Evolutionary conservation across 1,140 invertebrate genomes (phyloP).

Genomic region (Asobara japonica): DNA sequence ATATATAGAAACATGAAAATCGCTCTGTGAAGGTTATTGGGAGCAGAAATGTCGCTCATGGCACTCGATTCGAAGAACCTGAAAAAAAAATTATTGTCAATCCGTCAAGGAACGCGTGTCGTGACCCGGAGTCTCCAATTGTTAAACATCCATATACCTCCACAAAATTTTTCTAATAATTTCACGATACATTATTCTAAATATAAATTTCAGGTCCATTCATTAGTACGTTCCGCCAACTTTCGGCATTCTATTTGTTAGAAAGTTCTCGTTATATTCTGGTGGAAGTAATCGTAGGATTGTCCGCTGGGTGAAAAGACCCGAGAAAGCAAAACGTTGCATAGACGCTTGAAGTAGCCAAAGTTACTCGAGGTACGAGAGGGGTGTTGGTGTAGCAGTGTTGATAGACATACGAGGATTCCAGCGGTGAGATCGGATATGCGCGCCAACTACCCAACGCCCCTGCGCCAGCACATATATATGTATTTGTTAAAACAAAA

Average conservation of each 20-base stretch:
- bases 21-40: too few species aligned
- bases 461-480: background rate
- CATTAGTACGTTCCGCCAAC: too few species aligned
- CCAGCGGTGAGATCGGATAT: slow-evolving; percentile 62
- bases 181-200: too few species aligned
- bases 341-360: slow-evolving; percentile 17
- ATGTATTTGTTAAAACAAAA: background rate
- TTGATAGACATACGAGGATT: slow-evolving; percentile 65
- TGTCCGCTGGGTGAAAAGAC: background rate
- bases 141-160: too few species aligned
- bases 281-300: slow-evolving; percentile 1
- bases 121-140: too few species aligned
- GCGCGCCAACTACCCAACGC: slow-evolving; percentile 43
- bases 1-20: too few species aligned
- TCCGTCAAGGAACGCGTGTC: too few species aligned
- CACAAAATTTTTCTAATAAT: too few species aligned
- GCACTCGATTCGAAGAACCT: too few species aligned
- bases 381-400: slow-evolving; percentile 52
- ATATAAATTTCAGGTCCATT: too few species aligned
- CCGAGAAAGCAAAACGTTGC: background rate
- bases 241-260: background rate
- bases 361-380: slow-evolving; percentile 31
- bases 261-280: slow-evolving; percentile 27
- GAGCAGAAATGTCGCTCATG: too few species aligned
- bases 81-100: too few species aligned